Percentiles rank a stretch among this genome's conserved stretches.
Conservation (phyloP, 2,888 invertebrate genomes). For the Ectemnius cavifrons region DNA sequence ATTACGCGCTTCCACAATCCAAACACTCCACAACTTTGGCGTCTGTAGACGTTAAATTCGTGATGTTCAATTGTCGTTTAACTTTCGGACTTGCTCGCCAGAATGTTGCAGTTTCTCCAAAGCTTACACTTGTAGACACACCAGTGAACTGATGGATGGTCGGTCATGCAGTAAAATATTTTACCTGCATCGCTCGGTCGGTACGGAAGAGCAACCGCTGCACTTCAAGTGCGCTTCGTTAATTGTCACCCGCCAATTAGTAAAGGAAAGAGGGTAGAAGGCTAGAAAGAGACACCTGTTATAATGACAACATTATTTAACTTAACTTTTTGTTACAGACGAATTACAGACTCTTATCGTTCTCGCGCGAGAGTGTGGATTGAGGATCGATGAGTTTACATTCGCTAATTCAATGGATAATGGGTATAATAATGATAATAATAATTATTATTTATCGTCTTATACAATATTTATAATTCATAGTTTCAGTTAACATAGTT, state of each 20-base stretch:
- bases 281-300: constrained; percentile 45
- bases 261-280: not conserved
- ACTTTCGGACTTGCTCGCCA: too few relatives aligned
- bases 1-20: constrained; percentile 27
- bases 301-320: constrained; percentile 58
- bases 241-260: too few relatives aligned
- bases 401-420: constrained; percentile 54
- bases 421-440: constrained; percentile 58
- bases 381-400: constrained; percentile 47
- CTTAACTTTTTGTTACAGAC: constrained; percentile 60
- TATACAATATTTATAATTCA: constrained; percentile 66
- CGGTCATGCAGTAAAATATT: too few relatives aligned
- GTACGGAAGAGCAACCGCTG: too few relatives aligned
- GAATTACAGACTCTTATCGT: constrained; percentile 56
- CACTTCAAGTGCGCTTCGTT: too few relatives aligned
- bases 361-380: constrained; percentile 36
- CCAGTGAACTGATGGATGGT: too few relatives aligned
- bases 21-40: not conserved
- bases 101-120: too few relatives aligned
- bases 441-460: constrained; percentile 63
- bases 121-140: too few relatives aligned
- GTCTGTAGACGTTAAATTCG: too few relatives aligned
- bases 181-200: too few relatives aligned
- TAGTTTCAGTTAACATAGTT: constrained; percentile 61
- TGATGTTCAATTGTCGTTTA: too few relatives aligned